These are phyloP conservation scores for Heliconius aoede DNA, from an alignment of 2,888 invertebrate genomes.

Conservation along the genomic window DNA sequence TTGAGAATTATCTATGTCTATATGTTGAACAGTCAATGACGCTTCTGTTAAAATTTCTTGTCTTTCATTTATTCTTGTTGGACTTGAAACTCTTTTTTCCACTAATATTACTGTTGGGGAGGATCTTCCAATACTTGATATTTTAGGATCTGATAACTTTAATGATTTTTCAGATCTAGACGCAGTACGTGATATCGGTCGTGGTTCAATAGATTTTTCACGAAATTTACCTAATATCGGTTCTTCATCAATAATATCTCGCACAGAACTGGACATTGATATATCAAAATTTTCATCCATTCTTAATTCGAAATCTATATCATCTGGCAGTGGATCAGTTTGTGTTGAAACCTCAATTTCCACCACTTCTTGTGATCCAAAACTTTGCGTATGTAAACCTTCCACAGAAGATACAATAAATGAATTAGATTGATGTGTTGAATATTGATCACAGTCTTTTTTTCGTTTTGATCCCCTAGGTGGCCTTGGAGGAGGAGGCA, in stretches of 20 bases:
- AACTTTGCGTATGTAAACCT: constrained; percentile 50
- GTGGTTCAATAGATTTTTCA: constrained; percentile 77
- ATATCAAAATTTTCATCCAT: constrained; percentile 76
- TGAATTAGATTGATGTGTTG: constrained; percentile 48
- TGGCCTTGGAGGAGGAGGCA: constrained; percentile 94
- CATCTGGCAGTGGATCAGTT: constrained; percentile 93
- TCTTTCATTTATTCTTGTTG: constrained; percentile 83
- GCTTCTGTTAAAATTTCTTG: constrained; percentile 87
- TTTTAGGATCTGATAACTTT: constrained; percentile 82
- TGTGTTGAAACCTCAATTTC: constrained; percentile 92
- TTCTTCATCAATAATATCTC: constrained; percentile 80
- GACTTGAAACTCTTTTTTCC: constrained; percentile 84
- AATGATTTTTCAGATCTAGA: constrained; percentile 84
- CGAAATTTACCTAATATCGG: constrained; percentile 78
- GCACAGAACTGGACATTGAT: constrained; percentile 77
- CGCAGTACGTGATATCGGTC: constrained; percentile 77
- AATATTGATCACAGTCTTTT: constrained; percentile 55
- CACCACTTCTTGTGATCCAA: constrained; percentile 66
- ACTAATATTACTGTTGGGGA: constrained; percentile 86
- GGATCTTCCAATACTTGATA: constrained; percentile 82
- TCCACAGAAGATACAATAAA: constrained; percentile 51
- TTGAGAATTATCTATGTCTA: constrained; percentile 81
- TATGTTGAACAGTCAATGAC: constrained; percentile 86
- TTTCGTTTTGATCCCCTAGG: constrained; percentile 85
- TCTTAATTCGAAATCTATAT: constrained; percentile 86